A percentile compares a stretch with the other conserved stretches of the same genome.
phyloP scores from a whole-genome alignment of 2,113 vertebrate genomes.

The Neopipo cinnamomea region DNA sequence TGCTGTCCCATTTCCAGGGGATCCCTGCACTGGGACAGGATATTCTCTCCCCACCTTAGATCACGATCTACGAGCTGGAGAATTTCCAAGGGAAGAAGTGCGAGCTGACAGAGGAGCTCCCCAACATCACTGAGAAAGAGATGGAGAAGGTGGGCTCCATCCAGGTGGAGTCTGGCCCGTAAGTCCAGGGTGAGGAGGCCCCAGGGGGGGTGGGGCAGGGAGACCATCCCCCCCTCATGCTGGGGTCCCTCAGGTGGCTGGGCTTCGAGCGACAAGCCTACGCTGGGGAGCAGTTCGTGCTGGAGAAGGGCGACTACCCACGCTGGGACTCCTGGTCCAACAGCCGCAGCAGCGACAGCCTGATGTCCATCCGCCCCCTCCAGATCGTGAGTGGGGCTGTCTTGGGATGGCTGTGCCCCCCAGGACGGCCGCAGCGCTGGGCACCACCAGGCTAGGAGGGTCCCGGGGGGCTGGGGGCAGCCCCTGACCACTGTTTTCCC shows the following conservation, averaged over 20 bases:
- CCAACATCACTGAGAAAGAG: slow-evolving; percentile 79
- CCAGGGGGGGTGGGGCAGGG: accelerated
- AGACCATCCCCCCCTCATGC: neutral
- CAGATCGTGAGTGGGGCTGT: slow-evolving; percentile 77
- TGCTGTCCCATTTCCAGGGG: neutral
- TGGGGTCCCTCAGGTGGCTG: slow-evolving; percentile 77
- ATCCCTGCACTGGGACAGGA: neutral
- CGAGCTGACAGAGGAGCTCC: slow-evolving; percentile 83
- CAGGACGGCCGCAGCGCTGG: accelerated
- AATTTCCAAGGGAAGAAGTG: slow-evolving; percentile 85
- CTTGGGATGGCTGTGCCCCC: neutral
- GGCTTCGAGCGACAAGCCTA: slow-evolving; percentile 83
- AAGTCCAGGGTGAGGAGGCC: slow-evolving; percentile 38
- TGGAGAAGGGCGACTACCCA: slow-evolving; percentile 91
- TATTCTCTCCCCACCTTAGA: slow-evolving; percentile 2
- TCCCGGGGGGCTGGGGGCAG: neutral
- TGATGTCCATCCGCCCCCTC: slow-evolving; percentile 86
- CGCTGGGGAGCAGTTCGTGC: slow-evolving; percentile 85
- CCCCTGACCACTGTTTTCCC: neutral
- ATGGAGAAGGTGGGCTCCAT: slow-evolving; percentile 87
- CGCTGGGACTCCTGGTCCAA: slow-evolving; percentile 93
- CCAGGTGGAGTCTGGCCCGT: slow-evolving; percentile 86
- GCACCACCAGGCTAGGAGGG: accelerated
- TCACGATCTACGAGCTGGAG: slow-evolving; percentile 78
- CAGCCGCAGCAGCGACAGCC: slow-evolving; percentile 84